These are phyloP conservation scores for Drosophila sp. DNA, from an alignment of 1,140 invertebrate species.

Conservation along the genomic window DNA sequence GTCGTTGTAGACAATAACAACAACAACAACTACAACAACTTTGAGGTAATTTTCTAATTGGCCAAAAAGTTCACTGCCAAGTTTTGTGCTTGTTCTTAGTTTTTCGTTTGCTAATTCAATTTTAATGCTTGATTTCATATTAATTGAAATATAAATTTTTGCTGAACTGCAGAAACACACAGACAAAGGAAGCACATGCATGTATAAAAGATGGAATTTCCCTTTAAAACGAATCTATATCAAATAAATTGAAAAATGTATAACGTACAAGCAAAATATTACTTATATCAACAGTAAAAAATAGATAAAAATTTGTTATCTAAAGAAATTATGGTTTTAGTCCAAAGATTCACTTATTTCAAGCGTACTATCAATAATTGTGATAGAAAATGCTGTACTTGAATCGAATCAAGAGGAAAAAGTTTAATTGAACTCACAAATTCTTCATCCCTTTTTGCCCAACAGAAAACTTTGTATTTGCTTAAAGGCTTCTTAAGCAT, in stretches of 20 bases:
- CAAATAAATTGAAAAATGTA: no score
- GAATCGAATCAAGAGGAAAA: slow-evolving; percentile 10
- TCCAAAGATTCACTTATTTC: no score
- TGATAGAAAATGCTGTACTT: background rate
- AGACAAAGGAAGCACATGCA: background rate
- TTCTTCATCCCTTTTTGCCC: slow-evolving; percentile 22
- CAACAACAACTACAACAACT: slow-evolving; percentile 20
- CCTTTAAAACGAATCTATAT: no score
- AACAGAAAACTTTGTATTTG: slow-evolving; percentile 49
- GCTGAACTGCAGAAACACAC: background rate
- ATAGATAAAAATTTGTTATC: no score
- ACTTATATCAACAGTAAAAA: no score
- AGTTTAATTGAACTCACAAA: slow-evolving; percentile 33
- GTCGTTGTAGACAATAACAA: slow-evolving; percentile 46
- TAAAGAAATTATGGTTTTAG: no score
- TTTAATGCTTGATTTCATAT: slow-evolving; percentile 83
- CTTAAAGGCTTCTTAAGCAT: slow-evolving; percentile 63
- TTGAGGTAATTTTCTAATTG: slow-evolving; percentile 75
- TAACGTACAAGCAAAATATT: no score
- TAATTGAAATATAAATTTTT: slow-evolving; percentile 77
- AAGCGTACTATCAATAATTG: no score
- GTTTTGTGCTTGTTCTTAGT: slow-evolving; percentile 60
- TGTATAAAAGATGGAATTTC: no score
- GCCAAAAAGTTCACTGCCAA: slow-evolving; percentile 69
- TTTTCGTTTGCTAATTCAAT: slow-evolving; percentile 79